phyloP scores from a whole-genome alignment of 2,113 vertebrate genomes.

The Paracanthobrama guichenoti region DNA sequence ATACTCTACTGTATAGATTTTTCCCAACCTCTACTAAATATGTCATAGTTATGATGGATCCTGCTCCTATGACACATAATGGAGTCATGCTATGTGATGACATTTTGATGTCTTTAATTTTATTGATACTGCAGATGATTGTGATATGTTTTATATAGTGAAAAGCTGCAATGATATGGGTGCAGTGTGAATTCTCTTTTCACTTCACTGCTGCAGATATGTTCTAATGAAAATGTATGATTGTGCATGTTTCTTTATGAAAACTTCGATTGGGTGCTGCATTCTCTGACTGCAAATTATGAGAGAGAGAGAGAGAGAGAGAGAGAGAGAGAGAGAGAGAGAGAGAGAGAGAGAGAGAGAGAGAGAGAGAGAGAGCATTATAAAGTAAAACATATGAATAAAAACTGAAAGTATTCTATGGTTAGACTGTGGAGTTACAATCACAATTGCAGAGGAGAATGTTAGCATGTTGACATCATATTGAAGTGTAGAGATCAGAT shows the following conservation, averaged over 20 bases:
- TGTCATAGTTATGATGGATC: not conserved
- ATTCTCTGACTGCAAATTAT: too few relatives aligned
- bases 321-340: too few relatives aligned
- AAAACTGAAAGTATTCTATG: not conserved
- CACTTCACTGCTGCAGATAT: slow-evolving; percentile 18
- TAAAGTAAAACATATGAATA: not conserved
- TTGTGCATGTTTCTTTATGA: not conserved
- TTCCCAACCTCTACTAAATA: not conserved
- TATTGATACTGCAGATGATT: not conserved
- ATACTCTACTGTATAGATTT: slow-evolving; percentile 7
- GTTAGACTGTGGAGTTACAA: not conserved
- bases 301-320: too few relatives aligned
- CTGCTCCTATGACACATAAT: not conserved
- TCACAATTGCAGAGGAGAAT: not conserved
- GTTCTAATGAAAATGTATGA: not conserved
- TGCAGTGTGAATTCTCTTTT: not conserved
- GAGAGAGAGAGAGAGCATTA: not conserved
- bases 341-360: too few relatives aligned
- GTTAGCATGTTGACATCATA: not conserved
- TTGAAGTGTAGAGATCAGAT: not conserved
- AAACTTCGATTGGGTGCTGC: not conserved
- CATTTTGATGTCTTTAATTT: slow-evolving; percentile 3
- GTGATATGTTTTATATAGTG: not conserved
- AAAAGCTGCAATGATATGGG: not conserved
- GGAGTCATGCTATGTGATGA: not conserved